Conservation (phyloP, 2,888 invertebrate species). For the Drosophila meridionalis region DNA sequence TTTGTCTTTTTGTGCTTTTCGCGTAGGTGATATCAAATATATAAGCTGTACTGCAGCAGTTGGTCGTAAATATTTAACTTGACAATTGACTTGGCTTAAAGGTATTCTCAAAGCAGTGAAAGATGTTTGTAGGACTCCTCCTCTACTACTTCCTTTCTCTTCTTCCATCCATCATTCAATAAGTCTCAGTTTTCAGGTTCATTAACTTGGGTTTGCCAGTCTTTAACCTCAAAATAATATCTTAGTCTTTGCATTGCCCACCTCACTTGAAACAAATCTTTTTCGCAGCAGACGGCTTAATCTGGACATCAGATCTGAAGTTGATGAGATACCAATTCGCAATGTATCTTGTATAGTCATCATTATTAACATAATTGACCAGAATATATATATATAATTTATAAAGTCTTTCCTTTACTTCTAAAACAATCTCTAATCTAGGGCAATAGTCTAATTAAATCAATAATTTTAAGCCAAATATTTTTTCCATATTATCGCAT, state of each 20-base stretch:
- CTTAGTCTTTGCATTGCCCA: background rate
- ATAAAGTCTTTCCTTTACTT: too few species aligned
- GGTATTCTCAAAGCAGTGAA: too few species aligned
- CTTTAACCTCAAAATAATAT: background rate
- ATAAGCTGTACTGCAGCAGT: background rate
- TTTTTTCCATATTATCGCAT: background rate
- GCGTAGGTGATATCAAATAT: background rate
- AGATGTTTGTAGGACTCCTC: too few species aligned
- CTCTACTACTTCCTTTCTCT: background rate
- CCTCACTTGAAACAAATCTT: background rate
- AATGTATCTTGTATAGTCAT: too few species aligned
- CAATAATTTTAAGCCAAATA: background rate
- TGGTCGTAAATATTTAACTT: background rate
- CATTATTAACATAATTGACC: too few species aligned
- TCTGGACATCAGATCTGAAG: too few species aligned
- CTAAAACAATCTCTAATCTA: too few species aligned
- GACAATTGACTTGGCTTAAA: background rate
- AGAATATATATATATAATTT: background rate
- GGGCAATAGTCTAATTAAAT: too few species aligned
- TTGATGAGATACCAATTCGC: too few species aligned
- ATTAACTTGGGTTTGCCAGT: background rate
- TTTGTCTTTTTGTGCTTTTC: conserved; percentile 20
- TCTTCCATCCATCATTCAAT: background rate
- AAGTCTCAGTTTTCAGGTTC: background rate
- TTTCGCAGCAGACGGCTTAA: too few species aligned